A percentile compares a stretch with the other conserved stretches of the same genome.
Conservation (phyloP, 2,888 invertebrate species). For the Idaea dimidiata region DNA sequence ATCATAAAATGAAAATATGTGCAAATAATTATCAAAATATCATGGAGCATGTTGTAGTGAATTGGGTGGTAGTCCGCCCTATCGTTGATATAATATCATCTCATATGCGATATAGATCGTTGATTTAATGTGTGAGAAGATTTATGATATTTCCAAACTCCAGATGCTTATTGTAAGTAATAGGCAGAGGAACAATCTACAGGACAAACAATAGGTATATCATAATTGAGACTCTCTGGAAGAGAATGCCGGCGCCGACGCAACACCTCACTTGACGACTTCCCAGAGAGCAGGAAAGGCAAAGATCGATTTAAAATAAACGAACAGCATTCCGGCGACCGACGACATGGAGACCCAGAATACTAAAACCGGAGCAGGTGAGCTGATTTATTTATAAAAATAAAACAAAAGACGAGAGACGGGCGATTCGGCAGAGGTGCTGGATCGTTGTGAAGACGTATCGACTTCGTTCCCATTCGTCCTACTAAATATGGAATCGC, state of each 20-base stretch:
- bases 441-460: conserved; percentile 58
- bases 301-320: conserved; percentile 23
- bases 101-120: not conserved
- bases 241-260: conserved; percentile 3
- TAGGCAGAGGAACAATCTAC: not conserved
- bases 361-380: conserved; percentile 50
- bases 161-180: not conserved
- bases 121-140: not conserved
- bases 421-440: conserved; percentile 49
- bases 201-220: conserved; percentile 1
- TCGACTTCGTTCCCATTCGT: conserved; percentile 58
- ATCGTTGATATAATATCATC: not conserved
- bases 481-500: conserved; percentile 78
- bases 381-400: conserved; percentile 62
- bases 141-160: not conserved
- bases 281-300: conserved; percentile 17
- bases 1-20: conserved; percentile 29
- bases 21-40: conserved; percentile 25
- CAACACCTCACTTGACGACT: conserved; percentile 22
- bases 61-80: conserved; percentile 6
- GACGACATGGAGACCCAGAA: conserved; percentile 39
- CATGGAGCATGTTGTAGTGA: conserved; percentile 21
- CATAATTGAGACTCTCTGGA: conserved; percentile 11
- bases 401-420: conserved; percentile 41
- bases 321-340: conserved; percentile 28